Evolutionary conservation across 2,113 vertebrate species (phyloP).

Genomic region (Pampusana beccarii): DNA sequence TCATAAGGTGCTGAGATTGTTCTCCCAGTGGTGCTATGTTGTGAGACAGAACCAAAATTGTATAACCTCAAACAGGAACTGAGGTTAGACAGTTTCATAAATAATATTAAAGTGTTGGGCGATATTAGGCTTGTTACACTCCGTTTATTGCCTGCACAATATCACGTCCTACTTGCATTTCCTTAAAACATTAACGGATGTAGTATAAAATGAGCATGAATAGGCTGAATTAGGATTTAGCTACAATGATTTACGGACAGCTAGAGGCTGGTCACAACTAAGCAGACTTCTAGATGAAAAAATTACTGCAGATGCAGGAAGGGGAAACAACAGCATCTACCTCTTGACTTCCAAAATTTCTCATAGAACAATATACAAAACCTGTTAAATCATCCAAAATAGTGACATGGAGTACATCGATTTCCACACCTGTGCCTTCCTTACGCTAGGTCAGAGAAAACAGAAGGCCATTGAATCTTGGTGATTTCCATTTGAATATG

Average conservation of each 20-base stretch:
- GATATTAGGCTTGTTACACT: neutral
- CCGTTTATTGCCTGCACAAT: neutral
- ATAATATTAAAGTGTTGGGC: neutral
- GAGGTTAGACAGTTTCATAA: neutral
- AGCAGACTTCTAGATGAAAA: neutral
- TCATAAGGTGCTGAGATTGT: neutral
- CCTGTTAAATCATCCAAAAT: neutral
- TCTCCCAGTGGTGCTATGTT: neutral
- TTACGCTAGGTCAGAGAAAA: neutral
- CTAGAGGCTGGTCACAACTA: fast-evolving
- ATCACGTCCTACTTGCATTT: neutral
- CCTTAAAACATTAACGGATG: neutral
- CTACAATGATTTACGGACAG: neutral
- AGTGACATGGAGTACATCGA: neutral
- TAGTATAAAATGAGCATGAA: neutral
- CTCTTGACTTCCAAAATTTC: neutral
- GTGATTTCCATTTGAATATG: neutral
- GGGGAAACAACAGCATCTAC: neutral
- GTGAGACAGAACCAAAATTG: neutral
- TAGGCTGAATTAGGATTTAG: neutral
- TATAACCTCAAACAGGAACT: neutral
- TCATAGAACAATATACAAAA: neutral
- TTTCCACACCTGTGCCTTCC: neutral
- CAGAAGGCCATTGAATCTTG: neutral
- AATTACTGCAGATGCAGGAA: neutral